Conservation (phyloP, 2,797 vertebrate species). For the Calcarius lapponicus region DNA sequence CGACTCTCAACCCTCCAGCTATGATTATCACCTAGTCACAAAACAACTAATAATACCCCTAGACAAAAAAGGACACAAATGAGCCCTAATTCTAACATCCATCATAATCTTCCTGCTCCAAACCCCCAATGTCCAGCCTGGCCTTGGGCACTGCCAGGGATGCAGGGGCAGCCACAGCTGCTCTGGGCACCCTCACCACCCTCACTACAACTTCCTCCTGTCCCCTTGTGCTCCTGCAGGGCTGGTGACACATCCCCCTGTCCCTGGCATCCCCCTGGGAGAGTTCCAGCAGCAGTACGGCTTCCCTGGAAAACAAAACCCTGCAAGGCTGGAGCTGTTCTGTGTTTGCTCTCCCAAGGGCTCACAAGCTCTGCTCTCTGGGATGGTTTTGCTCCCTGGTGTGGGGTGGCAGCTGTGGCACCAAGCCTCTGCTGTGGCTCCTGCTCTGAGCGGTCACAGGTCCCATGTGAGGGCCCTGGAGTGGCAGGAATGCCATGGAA, state of each 20-base stretch:
- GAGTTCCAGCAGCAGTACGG: not conserved
- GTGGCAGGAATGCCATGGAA: not conserved
- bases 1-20: too few species aligned
- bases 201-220: not conserved
- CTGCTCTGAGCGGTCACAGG: rapidly evolving
- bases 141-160: not conserved
- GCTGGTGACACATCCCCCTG: not conserved
- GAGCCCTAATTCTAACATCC: too few species aligned
- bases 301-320: not conserved
- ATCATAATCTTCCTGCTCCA: not conserved
- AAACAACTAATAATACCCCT: too few species aligned
- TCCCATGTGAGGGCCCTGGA: not conserved
- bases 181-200: not conserved
- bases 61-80: too few species aligned
- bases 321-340: rapidly evolving
- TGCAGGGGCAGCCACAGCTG: not conserved
- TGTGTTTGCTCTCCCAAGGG: not conserved
- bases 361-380: rapidly evolving
- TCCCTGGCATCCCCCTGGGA: not conserved
- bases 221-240: rapidly evolving
- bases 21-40: too few species aligned
- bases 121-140: rapidly evolving
- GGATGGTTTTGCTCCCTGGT: not conserved
- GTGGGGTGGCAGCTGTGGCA: not conserved
- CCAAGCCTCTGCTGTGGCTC: not conserved